Conservation (phyloP, 2,888 invertebrate species). For the Fragum fragum region DNA sequence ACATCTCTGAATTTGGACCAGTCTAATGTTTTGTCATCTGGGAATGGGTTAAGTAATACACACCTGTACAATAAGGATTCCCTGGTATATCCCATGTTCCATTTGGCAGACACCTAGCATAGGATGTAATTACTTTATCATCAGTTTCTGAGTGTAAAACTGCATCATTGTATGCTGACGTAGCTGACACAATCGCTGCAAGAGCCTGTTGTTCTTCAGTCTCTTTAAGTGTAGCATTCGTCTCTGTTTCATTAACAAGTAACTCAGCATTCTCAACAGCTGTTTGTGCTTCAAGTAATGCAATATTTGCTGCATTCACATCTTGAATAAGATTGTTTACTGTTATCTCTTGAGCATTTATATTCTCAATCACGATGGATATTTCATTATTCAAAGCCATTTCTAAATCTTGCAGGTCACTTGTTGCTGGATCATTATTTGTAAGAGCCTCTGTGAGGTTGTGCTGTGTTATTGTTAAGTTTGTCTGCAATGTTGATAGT, state of each 20-base stretch:
- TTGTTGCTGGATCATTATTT: conserved; percentile 11
- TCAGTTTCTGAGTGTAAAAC: conserved; percentile 14
- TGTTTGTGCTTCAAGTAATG: background rate
- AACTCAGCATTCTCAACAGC: background rate
- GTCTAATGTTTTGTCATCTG: too few species aligned
- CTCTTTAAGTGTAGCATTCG: conserved; percentile 20
- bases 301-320: background rate
- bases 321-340: conserved; percentile 10
- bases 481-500: background rate
- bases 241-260: conserved; percentile 18
- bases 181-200: conserved; percentile 18
- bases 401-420: conserved; percentile 3
- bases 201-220: background rate
- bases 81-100: conserved; percentile 59
- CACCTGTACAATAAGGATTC: conserved; percentile 59
- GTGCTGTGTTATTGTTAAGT: conserved; percentile 9
- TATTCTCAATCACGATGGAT: background rate
- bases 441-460: conserved; percentile 14
- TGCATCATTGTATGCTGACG: conserved; percentile 28
- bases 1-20: too few species aligned
- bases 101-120: conserved; percentile 43
- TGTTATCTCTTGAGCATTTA: background rate
- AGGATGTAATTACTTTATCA: conserved; percentile 39
- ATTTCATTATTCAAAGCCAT: background rate
- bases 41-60: too few species aligned